phyloP scores from a whole-genome alignment of 2,888 invertebrate species.

The Cheilosia vulpina region DNA sequence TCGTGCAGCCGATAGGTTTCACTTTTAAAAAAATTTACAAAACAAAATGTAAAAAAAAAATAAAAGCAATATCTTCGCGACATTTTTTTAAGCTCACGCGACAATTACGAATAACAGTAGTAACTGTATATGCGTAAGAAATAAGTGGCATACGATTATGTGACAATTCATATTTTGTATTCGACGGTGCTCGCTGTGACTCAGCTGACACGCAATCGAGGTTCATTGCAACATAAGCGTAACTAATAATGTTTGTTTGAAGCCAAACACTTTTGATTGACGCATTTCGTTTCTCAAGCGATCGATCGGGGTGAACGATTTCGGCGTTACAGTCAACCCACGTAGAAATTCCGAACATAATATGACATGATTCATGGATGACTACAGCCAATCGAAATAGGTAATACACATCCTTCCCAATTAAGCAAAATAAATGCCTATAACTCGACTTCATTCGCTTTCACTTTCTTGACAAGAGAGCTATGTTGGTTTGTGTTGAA shows the following conservation, averaged over 20 bases:
- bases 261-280: conserved; percentile 14
- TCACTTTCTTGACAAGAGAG: conserved; percentile 15
- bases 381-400: neutral
- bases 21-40: conserved; percentile 56
- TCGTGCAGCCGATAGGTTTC: conserved; percentile 39
- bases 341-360: neutral
- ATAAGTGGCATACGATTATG: conserved; percentile 14
- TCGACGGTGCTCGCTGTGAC: conserved; percentile 12
- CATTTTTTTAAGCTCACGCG: conserved; percentile 2
- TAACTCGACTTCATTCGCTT: conserved; percentile 19
- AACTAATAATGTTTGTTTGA: conserved; percentile 37
- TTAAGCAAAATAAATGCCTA: neutral
- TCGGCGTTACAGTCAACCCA: conserved; percentile 13
- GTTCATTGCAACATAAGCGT: conserved; percentile 62
- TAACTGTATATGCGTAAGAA: neutral
- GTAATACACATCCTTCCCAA: conserved; percentile 2
- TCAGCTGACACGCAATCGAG: conserved; percentile 44
- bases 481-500: neutral
- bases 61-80: neutral
- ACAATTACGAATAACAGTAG: conserved; percentile 31
- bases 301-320: conserved; percentile 24
- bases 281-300: conserved; percentile 2
- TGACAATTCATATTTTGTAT: conserved; percentile 33
- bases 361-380: conserved; percentile 23
- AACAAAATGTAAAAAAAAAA: conserved; percentile 13